Evolutionary conservation across 2,113 vertebrate species (phyloP), one percentile per base, ranked within the genome.

Genomic region (Archilochus colubris): DNA sequence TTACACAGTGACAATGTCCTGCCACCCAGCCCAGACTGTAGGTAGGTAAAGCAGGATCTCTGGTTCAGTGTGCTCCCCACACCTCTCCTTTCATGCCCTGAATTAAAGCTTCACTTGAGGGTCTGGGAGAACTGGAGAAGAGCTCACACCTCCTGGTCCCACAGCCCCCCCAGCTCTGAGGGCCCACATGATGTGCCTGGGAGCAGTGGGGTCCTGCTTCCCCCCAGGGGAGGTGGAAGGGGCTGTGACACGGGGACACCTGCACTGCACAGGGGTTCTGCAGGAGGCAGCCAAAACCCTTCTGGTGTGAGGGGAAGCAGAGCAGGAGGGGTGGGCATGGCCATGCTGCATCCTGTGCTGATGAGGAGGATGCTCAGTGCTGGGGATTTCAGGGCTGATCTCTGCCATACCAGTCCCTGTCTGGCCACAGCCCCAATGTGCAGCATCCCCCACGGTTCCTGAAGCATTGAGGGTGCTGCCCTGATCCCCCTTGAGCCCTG

Each of bases 1-100:
- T 14, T 5, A 6, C 19, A 6, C 0, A 12, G 14, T 33, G 27
- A 66, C 27, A 24, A 9, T 0, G 2, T 15, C 66, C 51, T 21
- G 30, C 44, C 63, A 46, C 33, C 54, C 33, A 4, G 7, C 31
- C 48, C 74, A 11, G 43, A 3, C 33, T 5, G 15, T 64, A 33
- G 38, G 23, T 2, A 14, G 13, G 58, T 4, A 27, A 10, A 48
- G 24, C 27, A 9, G 62, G 9, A 18, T 8, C 0, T 1, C 44
- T 3, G 22, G 16, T 11, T 21, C 38, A 6, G 14, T 1, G 13
- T 8, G 28, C 30, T 73, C 2, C 0, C 24, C 15, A 36, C 31
- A 31, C 12, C 44, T 24, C 46, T 17, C 27, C 18, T 43, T 61
- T 30, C 30, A 30, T 9, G 46, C 38, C 63, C 38, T 73, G 61